Percentiles rank a stretch among this genome's conserved stretches.
phyloP scores from a whole-genome alignment of 2,888 invertebrate species.

The Ctenicera cuprea region DNA sequence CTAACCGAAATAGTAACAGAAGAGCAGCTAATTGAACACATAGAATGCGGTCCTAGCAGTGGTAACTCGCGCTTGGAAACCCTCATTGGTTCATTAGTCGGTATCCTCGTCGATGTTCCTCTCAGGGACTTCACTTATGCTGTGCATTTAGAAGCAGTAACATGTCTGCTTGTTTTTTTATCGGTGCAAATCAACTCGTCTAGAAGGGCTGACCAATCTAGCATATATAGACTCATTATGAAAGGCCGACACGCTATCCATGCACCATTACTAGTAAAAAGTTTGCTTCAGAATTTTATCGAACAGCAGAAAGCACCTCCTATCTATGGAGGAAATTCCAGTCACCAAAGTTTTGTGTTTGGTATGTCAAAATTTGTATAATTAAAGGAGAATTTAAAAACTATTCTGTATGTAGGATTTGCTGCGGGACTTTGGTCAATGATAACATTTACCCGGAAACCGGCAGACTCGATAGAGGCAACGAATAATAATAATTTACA shows the following conservation, averaged over 20 bases:
- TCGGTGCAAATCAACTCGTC: slow-evolving; percentile 90
- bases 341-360: slow-evolving; percentile 83
- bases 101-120: slow-evolving; percentile 88
- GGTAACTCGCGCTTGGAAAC: slow-evolving; percentile 77
- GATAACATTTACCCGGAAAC: slow-evolving; percentile 78
- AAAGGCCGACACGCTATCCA: slow-evolving; percentile 83
- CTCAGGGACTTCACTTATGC: slow-evolving; percentile 89
- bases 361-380: slow-evolving; percentile 71
- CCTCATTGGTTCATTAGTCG: slow-evolving; percentile 85
- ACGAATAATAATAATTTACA: slow-evolving; percentile 62
- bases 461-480: slow-evolving; percentile 66
- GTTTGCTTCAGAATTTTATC: slow-evolving; percentile 85
- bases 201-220: slow-evolving; percentile 79
- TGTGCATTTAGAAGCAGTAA: slow-evolving; percentile 91
- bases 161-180: slow-evolving; percentile 89
- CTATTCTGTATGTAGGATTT: too few relatives aligned
- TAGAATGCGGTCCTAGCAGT: slow-evolving; percentile 77
- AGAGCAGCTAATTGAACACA: slow-evolving; percentile 88
- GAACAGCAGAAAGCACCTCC: slow-evolving; percentile 81
- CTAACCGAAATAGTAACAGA: slow-evolving; percentile 93
- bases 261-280: slow-evolving; percentile 86
- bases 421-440: slow-evolving; percentile 88
- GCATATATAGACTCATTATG: slow-evolving; percentile 82
- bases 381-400: slow-evolving; percentile 73
- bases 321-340: slow-evolving; percentile 79